phyloP scores from a whole-genome alignment of 2,888 invertebrate genomes.

The Pogonocherus hispidulus region DNA sequence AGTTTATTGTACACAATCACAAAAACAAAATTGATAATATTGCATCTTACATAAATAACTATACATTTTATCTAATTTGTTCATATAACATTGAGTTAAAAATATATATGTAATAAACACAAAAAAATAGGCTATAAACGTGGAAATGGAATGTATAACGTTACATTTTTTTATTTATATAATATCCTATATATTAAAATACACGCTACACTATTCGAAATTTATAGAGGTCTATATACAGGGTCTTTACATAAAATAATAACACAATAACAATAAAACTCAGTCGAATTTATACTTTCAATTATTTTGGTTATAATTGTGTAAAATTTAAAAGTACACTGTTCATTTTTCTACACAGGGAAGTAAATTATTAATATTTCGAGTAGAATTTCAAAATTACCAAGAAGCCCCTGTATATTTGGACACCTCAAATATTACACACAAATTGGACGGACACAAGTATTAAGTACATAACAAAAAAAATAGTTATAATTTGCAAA shows the following conservation, averaged over 20 bases:
- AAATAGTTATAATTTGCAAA: neutral
- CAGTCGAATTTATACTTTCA: no score
- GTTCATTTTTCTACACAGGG: no score
- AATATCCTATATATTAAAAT: constrained; percentile 25
- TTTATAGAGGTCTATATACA: constrained; percentile 7
- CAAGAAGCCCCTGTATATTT: constrained; percentile 8
- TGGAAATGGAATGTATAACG: constrained; percentile 29
- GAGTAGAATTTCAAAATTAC: no score
- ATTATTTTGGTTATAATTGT: no score
- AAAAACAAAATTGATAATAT: constrained; percentile 51
- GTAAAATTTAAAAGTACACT: no score
- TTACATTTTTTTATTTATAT: constrained; percentile 12
- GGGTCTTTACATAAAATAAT: neutral
- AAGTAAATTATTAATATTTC: no score
- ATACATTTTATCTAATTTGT: constrained; percentile 33
- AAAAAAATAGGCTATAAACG: constrained; percentile 30
- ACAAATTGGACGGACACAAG: constrained; percentile 49
- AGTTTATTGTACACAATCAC: constrained; percentile 58
- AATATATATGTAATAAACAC: constrained; percentile 38
- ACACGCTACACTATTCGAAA: constrained; percentile 18
- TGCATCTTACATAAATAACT: constrained; percentile 44
- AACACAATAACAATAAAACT: no score
- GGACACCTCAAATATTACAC: constrained; percentile 37
- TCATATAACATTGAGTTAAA: constrained; percentile 32
- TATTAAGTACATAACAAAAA: constrained; percentile 46